Conservation (phyloP, 1,140 invertebrate species). For the Lordiphosa mommai region DNA sequence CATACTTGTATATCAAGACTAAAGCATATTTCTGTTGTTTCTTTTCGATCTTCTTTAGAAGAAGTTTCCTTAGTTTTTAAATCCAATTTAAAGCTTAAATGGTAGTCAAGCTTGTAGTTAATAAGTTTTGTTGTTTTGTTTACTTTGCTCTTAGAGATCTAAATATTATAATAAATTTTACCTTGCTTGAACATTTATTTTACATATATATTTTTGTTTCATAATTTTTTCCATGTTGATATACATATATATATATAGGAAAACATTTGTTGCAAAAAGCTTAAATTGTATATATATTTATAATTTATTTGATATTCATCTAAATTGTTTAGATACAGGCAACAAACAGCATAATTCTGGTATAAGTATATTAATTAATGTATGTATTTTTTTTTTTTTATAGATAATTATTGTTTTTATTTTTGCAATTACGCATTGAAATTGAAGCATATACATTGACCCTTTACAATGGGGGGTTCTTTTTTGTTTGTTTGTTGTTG, state of each 20-base stretch:
- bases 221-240: constrained; percentile 23
- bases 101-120: too few relatives aligned
- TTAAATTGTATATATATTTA: constrained; percentile 15
- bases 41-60: constrained; percentile 38
- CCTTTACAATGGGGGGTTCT: constrained; percentile 1
- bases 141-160: too few relatives aligned
- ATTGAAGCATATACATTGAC: constrained; percentile 10
- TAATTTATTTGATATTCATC: constrained; percentile 43
- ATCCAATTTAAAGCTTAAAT: too few relatives aligned
- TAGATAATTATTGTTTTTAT: constrained; percentile 26
- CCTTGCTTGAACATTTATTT: too few relatives aligned
- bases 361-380: constrained; percentile 21
- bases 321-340: constrained; percentile 50
- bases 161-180: too few relatives aligned
- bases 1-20: too few relatives aligned
- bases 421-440: constrained; percentile 13
- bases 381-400: constrained; percentile 12
- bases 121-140: too few relatives aligned
- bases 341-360: constrained; percentile 61
- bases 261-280: constrained; percentile 39
- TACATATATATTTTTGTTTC: constrained; percentile 1
- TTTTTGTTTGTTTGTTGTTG: background rate
- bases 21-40: constrained; percentile 6
- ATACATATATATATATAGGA: constrained; percentile 23
- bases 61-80: too few relatives aligned